Conservation (phyloP, 2,888 invertebrate species). For the Operophtera brumata region DNA sequence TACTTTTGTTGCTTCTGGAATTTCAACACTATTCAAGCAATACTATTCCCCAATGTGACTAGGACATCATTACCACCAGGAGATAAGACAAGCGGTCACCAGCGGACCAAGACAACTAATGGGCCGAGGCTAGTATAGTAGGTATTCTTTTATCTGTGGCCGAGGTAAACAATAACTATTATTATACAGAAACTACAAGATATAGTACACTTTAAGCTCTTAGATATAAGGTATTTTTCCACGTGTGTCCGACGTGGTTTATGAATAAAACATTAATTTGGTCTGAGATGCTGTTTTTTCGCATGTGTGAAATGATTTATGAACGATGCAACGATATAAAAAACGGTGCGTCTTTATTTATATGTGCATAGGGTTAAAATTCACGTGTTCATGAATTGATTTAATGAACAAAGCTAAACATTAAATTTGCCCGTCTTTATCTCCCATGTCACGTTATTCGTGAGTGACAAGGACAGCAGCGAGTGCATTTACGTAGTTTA, state of each 20-base stretch:
- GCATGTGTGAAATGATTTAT: background rate
- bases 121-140: too few relatives aligned
- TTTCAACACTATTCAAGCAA: constrained; percentile 11
- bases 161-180: constrained; percentile 63
- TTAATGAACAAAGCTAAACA: background rate
- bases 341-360: background rate
- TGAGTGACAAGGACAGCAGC: constrained; percentile 30
- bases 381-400: background rate
- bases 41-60: constrained; percentile 8
- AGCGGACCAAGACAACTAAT: constrained; percentile 5
- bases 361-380: background rate
- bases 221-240: background rate
- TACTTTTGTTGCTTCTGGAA: constrained; percentile 5
- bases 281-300: background rate
- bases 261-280: background rate
- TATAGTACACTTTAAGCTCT: background rate
- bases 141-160: too few relatives aligned
- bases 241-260: background rate
- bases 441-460: constrained; percentile 32
- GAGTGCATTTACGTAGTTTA: background rate
- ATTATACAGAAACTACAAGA: constrained; percentile 44
- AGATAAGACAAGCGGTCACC: constrained; percentile 24
- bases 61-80: constrained; percentile 13
- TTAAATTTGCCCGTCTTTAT: background rate
- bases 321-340: background rate